Evolutionary conservation across 2,888 invertebrate genomes (phyloP).

Genomic region (Celastrina argiolus): DNA sequence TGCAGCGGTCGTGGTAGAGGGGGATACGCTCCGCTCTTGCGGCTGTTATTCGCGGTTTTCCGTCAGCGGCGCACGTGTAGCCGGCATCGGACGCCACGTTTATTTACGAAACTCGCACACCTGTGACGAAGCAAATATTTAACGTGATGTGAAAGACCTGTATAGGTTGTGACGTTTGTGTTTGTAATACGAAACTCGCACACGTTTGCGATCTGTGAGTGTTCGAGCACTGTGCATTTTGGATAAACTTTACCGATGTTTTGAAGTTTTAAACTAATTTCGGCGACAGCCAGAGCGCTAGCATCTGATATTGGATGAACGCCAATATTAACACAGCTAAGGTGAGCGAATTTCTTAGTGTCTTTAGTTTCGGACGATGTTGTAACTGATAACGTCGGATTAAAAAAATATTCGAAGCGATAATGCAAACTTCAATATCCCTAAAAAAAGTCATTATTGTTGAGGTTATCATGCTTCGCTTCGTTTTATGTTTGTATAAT

Average conservation of each 20-base stretch:
- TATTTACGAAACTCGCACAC: conserved; percentile 56
- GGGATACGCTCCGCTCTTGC: conserved; percentile 41
- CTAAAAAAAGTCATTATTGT: neutral
- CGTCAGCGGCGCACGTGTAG: conserved; percentile 69
- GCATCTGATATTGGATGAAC: conserved; percentile 71
- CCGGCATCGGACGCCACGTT: conserved; percentile 45
- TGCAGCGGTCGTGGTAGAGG: conserved; percentile 56
- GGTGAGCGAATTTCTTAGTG: conserved; percentile 51
- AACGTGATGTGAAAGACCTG: conserved; percentile 66
- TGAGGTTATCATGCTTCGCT: conserved; percentile 8
- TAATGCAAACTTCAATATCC: neutral
- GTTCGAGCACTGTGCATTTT: conserved; percentile 47
- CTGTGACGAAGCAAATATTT: conserved; percentile 68
- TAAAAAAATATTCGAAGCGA: neutral
- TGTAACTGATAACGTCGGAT: neutral
- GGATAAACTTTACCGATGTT: conserved; percentile 49
- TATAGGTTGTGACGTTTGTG: conserved; percentile 52
- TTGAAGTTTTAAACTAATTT: conserved; percentile 54
- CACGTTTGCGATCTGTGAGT: conserved; percentile 54
- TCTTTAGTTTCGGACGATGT: conserved; percentile 15
- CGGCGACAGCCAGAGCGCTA: conserved; percentile 67
- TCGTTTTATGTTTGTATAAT: neutral
- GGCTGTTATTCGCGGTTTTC: conserved; percentile 66
- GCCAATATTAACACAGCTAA: conserved; percentile 70
- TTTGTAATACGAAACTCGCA: conserved; percentile 45